Conservation (phyloP, 2,888 invertebrate genomes). For the Chrysomela aeneicollis region DNA sequence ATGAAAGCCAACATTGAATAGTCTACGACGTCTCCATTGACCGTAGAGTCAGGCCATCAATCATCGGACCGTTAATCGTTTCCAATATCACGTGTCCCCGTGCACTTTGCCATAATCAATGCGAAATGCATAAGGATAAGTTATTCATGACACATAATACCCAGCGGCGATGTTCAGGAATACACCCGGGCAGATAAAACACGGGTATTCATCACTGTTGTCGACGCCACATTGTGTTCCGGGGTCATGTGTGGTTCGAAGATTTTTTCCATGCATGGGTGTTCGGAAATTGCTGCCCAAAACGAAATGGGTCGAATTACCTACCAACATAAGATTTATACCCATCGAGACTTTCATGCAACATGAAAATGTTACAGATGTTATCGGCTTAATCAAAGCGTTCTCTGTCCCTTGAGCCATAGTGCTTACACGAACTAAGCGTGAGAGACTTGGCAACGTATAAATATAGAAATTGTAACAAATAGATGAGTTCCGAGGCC, state of each 20-base stretch:
- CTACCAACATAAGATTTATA: no score
- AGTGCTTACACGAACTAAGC: no score
- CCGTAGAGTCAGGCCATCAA: slow-evolving; percentile 15
- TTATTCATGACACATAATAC: slow-evolving; percentile 32
- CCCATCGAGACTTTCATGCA: no score
- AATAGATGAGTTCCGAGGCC: no score
- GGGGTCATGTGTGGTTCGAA: not conserved
- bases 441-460: no score
- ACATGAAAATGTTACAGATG: no score
- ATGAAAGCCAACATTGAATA: not conserved
- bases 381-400: no score
- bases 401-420: no score
- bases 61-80: slow-evolving; percentile 22
- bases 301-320: no score
- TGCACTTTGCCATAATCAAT: slow-evolving; percentile 29
- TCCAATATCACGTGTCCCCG: slow-evolving; percentile 27
- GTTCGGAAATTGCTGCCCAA: no score
- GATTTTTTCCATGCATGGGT: not conserved
- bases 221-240: not conserved
- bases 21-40: slow-evolving; percentile 7
- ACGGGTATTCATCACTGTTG: slow-evolving; percentile 28
- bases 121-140: slow-evolving; percentile 29
- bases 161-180: slow-evolving; percentile 23
- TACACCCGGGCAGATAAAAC: slow-evolving; percentile 26
- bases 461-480: no score